Base-by-base conservation (phyloP, 1,140 invertebrate species). In the Drosophila lowei region DNA sequence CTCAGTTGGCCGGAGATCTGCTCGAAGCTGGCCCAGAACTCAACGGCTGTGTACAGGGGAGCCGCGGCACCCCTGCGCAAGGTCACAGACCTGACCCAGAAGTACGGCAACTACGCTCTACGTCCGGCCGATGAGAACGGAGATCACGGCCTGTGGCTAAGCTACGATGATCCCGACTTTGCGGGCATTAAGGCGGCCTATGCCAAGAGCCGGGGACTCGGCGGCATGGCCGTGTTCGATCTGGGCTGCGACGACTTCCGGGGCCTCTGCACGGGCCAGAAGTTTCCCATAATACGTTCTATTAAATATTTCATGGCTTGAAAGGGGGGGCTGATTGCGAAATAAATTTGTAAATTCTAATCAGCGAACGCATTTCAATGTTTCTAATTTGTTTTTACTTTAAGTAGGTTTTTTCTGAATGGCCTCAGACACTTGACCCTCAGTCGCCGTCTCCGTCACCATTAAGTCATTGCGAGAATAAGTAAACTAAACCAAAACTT, bases 131-230 rank as follows among this genome's bases (percentile, higher is more conserved):
- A 96, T 60, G 93, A 94, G 4, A 93, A 92, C 9, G 94, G 93
- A 1, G 93, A 94, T 3, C 94, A 94, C 7, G 95, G 97, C 7
- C 93, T 97, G 43, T 99, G 97, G 97, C 95, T 98, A 0, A 95
- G 95, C 50, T 98, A 95, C 83, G 97, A 99, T 86, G 96, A 98
- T 91, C 94, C 95, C 0, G 95, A 97, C 59, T 97, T 96, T 8
- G 95, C 97, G 23, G 95, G 94, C 28, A 94, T 95, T 48, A 98
- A 98, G 80, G 95, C 96, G 0, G 89, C 92, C 2, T 98, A 95
- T 84, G 95, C 94, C 13, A 93, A 94, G 71, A 93, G 93, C 2
- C 95, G 95, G 79, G 94, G 94, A 13, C 93, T 96, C 0, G 97
- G 96, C 11, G 97, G 97, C 8, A 93, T 97, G 1, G 96, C 97